Percentiles rank a stretch among this genome's conserved stretches.
phyloP scores from a whole-genome alignment of 2,888 invertebrate genomes.

The Arctia plantaginis region DNA sequence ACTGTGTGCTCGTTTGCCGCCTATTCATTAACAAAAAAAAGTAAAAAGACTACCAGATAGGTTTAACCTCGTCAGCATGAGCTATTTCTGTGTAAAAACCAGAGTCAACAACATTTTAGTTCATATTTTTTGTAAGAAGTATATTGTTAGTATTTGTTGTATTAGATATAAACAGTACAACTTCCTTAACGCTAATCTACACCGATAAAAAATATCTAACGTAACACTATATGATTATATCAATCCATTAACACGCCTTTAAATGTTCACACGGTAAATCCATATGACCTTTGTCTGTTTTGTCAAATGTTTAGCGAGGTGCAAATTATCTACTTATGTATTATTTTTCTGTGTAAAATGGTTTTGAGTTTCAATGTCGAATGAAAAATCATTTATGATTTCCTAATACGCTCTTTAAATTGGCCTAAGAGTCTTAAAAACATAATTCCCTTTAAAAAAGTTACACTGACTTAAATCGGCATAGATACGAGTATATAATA shows the following conservation, averaged over 20 bases:
- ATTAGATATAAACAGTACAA: background rate
- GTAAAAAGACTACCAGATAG: too few relatives aligned
- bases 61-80: background rate
- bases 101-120: background rate
- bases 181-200: background rate
- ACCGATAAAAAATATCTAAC: background rate
- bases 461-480: too few relatives aligned
- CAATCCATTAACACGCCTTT: background rate
- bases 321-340: background rate
- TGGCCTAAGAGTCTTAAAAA: background rate
- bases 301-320: conserved; percentile 2
- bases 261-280: conserved; percentile 3
- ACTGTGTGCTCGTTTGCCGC: too few relatives aligned
- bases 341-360: conserved; percentile 2
- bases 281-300: background rate
- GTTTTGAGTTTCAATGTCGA: background rate
- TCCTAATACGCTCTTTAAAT: background rate
- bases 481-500: too few relatives aligned
- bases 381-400: background rate
- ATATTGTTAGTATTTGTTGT: background rate
- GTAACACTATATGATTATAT: background rate
- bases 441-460: too few relatives aligned
- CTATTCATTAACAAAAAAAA: too few relatives aligned
- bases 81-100: background rate
- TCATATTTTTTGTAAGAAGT: background rate